phyloP scores from a whole-genome alignment of 2,113 vertebrate species.

The Procavia capensis region DNA sequence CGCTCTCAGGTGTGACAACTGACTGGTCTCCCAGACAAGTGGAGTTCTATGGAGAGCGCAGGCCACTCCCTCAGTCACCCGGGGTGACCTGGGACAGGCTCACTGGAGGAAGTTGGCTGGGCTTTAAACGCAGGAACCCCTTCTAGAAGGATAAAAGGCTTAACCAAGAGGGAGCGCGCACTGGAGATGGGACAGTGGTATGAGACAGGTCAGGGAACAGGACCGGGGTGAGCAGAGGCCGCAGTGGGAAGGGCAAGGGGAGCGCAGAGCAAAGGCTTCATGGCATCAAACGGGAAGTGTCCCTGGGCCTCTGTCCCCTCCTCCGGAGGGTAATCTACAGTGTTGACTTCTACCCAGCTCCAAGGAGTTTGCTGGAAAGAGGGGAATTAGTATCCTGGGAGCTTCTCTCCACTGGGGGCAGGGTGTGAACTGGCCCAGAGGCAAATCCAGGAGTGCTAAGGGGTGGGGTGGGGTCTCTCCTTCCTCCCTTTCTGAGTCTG shows the following conservation, averaged over 20 bases:
- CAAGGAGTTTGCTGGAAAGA: background rate
- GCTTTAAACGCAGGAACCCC: background rate
- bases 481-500: too few species aligned
- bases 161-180: background rate
- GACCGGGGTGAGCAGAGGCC: background rate
- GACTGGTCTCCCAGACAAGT: too few species aligned
- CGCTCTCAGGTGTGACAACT: too few species aligned
- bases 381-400: rapidly evolving
- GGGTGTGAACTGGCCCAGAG: too few species aligned
- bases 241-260: background rate
- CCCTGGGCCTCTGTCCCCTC: background rate
- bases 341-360: background rate
- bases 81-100: background rate
- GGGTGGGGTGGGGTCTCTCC: background rate
- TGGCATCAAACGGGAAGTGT: too few species aligned
- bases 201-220: background rate
- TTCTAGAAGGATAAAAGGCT: background rate
- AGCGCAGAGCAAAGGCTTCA: background rate
- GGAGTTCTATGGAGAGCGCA: background rate
- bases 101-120: background rate
- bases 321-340: too few species aligned
- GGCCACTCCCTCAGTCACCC: rapidly evolving
- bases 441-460: too few species aligned
- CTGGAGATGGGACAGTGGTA: background rate
- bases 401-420: background rate